Evolutionary conservation across 2,797 vertebrate species (phyloP), one percentile per base, ranked within the genome.

Genomic region (Gallinago nigripennis): DNA sequence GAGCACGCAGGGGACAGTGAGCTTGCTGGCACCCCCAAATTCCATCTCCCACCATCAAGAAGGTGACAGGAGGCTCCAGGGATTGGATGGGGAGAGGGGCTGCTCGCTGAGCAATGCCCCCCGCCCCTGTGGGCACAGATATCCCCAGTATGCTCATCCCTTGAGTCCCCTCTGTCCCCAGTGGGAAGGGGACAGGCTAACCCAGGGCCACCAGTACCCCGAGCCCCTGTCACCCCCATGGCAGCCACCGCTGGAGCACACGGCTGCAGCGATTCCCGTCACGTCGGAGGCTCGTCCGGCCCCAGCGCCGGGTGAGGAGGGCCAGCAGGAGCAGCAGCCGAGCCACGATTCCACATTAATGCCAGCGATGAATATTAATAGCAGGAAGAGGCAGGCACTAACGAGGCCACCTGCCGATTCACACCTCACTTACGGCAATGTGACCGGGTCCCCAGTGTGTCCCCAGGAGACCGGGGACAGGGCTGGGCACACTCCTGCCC

Each of bases 361-460:
- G 46, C 94, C 86, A 46, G 82, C 21, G 13, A 96, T 95, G 96
- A 97, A 96, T 97, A 97, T 88, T 94, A 97, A 97, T 92, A 58
- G 92, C 68, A 70, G 91, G 88, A 88, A 80, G 87, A 95, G 84
- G 83, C 92, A 93, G 88, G 89, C 90, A 73, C 95, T 95, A 97
- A 95, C 41, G 64, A 96, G 96, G 94, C 96, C 91, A 83, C 94
- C 94, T 81, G 93, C 87, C 27, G 23, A 86, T 75, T 90, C 95
- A 75, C 95, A 93, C 94, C 93, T 96, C 97, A 93, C 95, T 93
- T 83, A 70, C 10, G 6, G 81, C 92, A 68, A 48, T 2, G 35
- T 50, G 81, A 86, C 65, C 3, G 3, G 54, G 82, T 90, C 88
- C 86, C 79, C 51, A 41, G 63, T 2, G 9, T 4, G n/a, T 66